Percentiles rank a stretch among this genome's conserved stretches.
Conservation (phyloP, 1,140 invertebrate genomes). For the Caerostris extrusa region DNA sequence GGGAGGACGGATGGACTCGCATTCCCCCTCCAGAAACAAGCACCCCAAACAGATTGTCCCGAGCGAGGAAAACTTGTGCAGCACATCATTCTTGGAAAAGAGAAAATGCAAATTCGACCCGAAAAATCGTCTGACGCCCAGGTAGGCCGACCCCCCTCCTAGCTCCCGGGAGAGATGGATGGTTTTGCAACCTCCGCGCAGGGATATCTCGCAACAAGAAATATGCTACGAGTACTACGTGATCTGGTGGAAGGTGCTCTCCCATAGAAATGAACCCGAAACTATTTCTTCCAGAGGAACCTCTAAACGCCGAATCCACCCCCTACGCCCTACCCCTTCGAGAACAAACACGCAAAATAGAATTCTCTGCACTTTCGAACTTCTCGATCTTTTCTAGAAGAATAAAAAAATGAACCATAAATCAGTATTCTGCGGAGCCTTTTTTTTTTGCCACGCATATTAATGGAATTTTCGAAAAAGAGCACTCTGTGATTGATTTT, state of each 20-base stretch:
- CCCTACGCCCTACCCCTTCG: not conserved
- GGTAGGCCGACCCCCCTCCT: not conserved
- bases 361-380: not conserved
- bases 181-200: not conserved
- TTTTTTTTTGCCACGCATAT: not conserved
- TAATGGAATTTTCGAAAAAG: not conserved
- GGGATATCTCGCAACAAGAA: not conserved
- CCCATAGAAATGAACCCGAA: not conserved
- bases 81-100: not conserved
- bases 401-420: not conserved
- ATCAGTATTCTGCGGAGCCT: not conserved
- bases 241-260: not conserved
- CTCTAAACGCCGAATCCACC: not conserved
- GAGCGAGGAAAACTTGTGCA: not conserved
- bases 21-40: not conserved
- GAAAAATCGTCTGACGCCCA: not conserved
- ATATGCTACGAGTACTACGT: not conserved
- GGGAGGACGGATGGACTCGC: not conserved
- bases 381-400: not conserved
- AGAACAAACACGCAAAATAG: not conserved
- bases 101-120: not conserved
- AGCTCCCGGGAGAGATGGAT: not conserved
- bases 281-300: not conserved
- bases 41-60: not conserved
- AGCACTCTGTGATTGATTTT: not conserved